phyloP scores from a whole-genome alignment of 1,140 invertebrate genomes.

The Mercenaria mercenaria region DNA sequence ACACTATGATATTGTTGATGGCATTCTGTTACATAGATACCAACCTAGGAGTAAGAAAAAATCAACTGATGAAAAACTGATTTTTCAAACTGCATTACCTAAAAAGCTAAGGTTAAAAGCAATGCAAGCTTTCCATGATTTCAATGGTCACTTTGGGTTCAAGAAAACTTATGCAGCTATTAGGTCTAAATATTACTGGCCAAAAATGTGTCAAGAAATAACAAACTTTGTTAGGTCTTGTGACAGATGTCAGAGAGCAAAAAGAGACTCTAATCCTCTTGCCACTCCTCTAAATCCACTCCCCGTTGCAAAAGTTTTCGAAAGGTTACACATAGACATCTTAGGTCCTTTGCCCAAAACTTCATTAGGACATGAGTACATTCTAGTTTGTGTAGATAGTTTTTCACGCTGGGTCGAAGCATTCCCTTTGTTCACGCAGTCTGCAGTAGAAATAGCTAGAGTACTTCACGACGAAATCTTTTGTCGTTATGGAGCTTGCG shows the following conservation, averaged over 20 bases:
- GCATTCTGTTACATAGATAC: conserved; percentile 62
- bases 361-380: conserved; percentile 49
- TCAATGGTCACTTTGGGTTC: conserved; percentile 52
- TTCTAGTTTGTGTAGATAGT: background rate
- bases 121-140: conserved; percentile 64
- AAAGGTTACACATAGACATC: conserved; percentile 57
- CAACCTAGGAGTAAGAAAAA: conserved; percentile 53
- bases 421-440: conserved; percentile 44
- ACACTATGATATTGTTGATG: conserved; percentile 65
- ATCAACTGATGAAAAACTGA: background rate
- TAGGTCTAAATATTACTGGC: conserved; percentile 50
- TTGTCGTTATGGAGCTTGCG: conserved; percentile 63
- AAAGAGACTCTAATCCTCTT: background rate
- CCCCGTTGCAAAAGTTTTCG: conserved; percentile 48
- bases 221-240: conserved; percentile 17
- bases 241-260: conserved; percentile 26
- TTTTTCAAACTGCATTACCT: conserved; percentile 58
- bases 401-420: conserved; percentile 65
- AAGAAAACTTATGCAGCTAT: conserved; percentile 49
- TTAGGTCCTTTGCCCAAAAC: conserved; percentile 57
- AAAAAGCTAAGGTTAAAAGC: conserved; percentile 44
- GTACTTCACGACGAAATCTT: conserved; percentile 63
- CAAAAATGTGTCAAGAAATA: conserved; percentile 35
- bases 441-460: conserved; percentile 47
- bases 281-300: conserved; percentile 11